phyloP scores from a whole-genome alignment of 2,113 vertebrate species.

The Phalacrocorax brasilianus region DNA sequence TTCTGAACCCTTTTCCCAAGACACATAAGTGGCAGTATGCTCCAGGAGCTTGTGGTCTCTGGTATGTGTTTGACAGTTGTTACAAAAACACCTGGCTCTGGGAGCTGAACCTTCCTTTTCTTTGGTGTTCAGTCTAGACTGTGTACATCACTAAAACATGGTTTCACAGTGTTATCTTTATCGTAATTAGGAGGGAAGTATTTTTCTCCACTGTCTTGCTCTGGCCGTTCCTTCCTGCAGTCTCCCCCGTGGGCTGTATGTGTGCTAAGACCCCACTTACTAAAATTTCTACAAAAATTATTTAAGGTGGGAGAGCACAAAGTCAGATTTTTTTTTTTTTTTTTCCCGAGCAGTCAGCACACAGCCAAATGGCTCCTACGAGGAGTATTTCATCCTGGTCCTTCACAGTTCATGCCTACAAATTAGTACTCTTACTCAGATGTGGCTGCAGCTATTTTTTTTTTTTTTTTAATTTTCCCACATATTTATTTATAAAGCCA shows the following conservation, averaged over 20 bases:
- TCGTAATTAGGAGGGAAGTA: background rate
- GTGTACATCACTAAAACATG: background rate
- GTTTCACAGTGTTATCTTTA: background rate
- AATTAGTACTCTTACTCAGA: background rate
- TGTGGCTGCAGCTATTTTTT: background rate
- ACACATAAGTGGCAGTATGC: fast-evolving
- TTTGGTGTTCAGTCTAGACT: background rate
- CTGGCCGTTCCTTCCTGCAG: background rate
- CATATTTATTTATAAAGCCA: background rate
- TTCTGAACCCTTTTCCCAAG: background rate
- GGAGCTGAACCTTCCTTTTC: background rate
- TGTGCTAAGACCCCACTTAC: background rate
- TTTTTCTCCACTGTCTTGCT: background rate
- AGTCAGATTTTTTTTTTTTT: background rate
- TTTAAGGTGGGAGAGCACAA: background rate
- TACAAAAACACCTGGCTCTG: background rate
- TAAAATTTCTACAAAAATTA: background rate
- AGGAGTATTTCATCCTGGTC: background rate
- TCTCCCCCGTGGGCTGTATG: background rate
- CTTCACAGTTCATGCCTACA: background rate
- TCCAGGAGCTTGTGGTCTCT: background rate
- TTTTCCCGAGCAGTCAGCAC: no score
- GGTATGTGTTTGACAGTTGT: background rate
- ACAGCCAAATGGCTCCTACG: background rate
- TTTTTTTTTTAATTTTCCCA: background rate